Percentiles rank a stretch among this genome's conserved stretches.
Conservation (phyloP, 2,113 vertebrate genomes). For the Tychaedon coryphoeus region DNA sequence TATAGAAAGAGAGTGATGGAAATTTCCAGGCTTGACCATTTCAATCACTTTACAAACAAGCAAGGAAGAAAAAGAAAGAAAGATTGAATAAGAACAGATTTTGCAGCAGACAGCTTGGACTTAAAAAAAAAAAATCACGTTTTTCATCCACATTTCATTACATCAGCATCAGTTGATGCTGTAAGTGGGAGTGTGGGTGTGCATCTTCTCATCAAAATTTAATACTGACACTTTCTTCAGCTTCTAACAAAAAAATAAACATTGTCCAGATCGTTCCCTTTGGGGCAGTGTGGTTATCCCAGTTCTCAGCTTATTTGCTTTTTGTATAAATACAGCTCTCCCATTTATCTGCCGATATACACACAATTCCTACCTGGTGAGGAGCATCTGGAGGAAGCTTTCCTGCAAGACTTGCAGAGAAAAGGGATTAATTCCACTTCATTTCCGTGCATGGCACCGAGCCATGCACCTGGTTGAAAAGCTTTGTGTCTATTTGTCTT, state of each 20-base stretch:
- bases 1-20: not conserved
- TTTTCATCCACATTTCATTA: not conserved
- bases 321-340: not conserved
- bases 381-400: not conserved
- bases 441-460: accelerated
- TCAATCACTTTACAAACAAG: not conserved
- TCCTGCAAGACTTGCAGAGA: not conserved
- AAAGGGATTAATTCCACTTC: not conserved
- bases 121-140: not conserved
- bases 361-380: not conserved
- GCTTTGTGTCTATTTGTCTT: not conserved
- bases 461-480: not conserved
- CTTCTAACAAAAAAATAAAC: not conserved
- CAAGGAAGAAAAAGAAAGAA: not conserved
- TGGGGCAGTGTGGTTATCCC: not conserved
- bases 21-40: not conserved
- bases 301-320: not conserved
- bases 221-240: not conserved
- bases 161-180: not conserved
- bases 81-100: not conserved
- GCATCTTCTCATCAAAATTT: not conserved
- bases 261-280: not conserved
- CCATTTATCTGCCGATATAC: not conserved
- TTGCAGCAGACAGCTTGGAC: not conserved
- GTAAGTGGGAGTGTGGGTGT: not conserved